These are phyloP conservation scores for Cynoglossus semilaevis DNA, from an alignment of 2,113 vertebrate genomes.

Conservation along the genomic window DNA sequence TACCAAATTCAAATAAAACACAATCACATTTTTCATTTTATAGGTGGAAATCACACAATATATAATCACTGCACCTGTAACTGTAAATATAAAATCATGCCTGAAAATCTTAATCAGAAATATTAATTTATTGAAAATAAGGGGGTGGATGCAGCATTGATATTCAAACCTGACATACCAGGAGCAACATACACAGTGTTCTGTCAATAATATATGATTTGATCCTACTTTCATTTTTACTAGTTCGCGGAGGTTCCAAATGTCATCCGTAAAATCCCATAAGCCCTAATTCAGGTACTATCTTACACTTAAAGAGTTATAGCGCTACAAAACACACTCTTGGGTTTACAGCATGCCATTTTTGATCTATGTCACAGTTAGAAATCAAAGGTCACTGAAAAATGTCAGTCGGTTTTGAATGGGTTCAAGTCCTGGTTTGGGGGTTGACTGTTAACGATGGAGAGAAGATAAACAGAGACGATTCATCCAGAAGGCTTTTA, in stretches of 20 bases:
- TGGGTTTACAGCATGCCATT: conserved; percentile 37
- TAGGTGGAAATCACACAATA: no score
- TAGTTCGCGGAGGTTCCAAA: conserved; percentile 57
- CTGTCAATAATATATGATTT: conserved; percentile 38
- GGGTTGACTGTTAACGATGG: conserved; percentile 43
- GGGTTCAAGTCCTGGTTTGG: conserved; percentile 36
- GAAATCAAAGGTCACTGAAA: conserved; percentile 68
- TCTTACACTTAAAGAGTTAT: conserved; percentile 27
- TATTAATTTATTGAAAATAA: no score
- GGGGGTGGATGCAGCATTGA: no score
- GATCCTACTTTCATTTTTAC: conserved; percentile 56
- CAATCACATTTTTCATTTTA: no score
- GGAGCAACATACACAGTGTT: background rate
- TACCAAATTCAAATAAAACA: no score
- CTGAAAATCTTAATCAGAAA: no score
- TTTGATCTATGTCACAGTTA: conserved; percentile 74
- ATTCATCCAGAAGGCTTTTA: conserved; percentile 48
- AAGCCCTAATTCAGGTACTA: conserved; percentile 41
- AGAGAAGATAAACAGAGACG: conserved; percentile 60
- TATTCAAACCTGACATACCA: no score
- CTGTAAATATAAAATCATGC: no score
- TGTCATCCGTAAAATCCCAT: conserved; percentile 62
- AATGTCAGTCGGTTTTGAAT: conserved; percentile 56
- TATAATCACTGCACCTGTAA: no score
- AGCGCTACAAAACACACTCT: conserved; percentile 42